Percentiles rank a stretch among this genome's conserved stretches.
Evolutionary conservation across 2,797 vertebrate species (phyloP).

Genomic region (Sebastes umbrosus): DNA sequence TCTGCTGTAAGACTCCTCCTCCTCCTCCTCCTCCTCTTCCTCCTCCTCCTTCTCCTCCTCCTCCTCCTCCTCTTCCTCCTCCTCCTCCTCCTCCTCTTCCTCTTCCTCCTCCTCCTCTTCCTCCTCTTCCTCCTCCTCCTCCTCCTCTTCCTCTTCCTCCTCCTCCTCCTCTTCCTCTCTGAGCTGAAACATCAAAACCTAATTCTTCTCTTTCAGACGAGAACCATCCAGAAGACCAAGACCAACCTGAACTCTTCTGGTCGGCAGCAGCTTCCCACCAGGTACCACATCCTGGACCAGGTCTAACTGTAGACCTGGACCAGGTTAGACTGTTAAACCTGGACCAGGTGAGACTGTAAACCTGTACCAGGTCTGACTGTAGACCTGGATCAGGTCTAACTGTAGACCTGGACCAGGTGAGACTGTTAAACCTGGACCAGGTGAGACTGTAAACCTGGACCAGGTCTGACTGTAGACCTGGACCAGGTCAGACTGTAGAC

Average conservation of each 20-base stretch:
- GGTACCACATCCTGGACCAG: conserved; percentile 68
- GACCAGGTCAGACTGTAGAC: background rate
- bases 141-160: too few species aligned
- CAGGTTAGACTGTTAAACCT: background rate
- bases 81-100: accelerated
- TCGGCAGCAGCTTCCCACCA: conserved; percentile 79
- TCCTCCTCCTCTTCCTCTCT: background rate
- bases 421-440: background rate
- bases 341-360: background rate
- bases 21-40: too few species aligned
- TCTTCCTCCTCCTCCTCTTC: background rate
- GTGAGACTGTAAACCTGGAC: background rate
- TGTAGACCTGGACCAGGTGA: background rate
- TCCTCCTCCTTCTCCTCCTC: too few species aligned
- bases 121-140: background rate
- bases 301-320: background rate
- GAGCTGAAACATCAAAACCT: background rate
- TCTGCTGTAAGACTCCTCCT: conserved; percentile 11
- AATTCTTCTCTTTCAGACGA: conserved; percentile 13
- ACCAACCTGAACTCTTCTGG: conserved; percentile 57
- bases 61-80: accelerated
- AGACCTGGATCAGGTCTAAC: background rate
- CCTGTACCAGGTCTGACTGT: background rate
- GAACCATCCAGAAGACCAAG: conserved; percentile 65
- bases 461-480: background rate